Evolutionary conservation across 1,140 invertebrate species (phyloP), one percentile per base, ranked within the genome.

Genomic region (Lucilia cuprina): DNA sequence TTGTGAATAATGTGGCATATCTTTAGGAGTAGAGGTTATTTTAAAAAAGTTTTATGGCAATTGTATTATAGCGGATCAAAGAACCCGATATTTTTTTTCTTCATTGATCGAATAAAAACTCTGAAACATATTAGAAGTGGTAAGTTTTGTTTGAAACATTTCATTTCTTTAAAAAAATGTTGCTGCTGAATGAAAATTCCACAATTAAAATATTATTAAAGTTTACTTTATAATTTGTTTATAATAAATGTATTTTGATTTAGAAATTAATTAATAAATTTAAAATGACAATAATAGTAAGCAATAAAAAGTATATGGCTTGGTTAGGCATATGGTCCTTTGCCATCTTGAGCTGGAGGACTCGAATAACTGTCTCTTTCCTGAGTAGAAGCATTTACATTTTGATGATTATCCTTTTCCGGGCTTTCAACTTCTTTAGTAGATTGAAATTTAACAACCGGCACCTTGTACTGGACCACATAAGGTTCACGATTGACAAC

Each of bases 401-500:
- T 80, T 13, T 2, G 1, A 21, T n/a, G 35, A 2, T 9, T 34
- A 14, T 35, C n/a, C 74, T 35, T 47, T 10, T 17, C 75, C 3
- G 12, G 9, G 21, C n/a, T 14, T 25, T 25, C 41, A 21, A 21
- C 77, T 13, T 25, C 19, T 5, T 19, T 21, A 13, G 65, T 10
- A 0, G 84, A 17, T 14, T 74, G 34, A 41, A 74, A 82, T 25
- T n/a, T 34, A 2, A 30, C 35, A 5, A 82, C 41, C 0, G 78
- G 60, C 13, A 35, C 41, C 2, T 25, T 5, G 2, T 65, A 25
- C 17, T 75, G 47, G 2, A 84, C 12, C 14, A 35, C 89, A 30
- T 87, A 83, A n/a, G 89, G 89, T 83, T 90, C 87, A 83, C 91
- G 88, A n/a, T 88, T 89, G 9, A 91, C 91, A 12, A 91, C 90